These are phyloP conservation scores for Spizaetus ornatus DNA, from an alignment of 2,113 vertebrate genomes.

Conservation along the genomic window DNA sequence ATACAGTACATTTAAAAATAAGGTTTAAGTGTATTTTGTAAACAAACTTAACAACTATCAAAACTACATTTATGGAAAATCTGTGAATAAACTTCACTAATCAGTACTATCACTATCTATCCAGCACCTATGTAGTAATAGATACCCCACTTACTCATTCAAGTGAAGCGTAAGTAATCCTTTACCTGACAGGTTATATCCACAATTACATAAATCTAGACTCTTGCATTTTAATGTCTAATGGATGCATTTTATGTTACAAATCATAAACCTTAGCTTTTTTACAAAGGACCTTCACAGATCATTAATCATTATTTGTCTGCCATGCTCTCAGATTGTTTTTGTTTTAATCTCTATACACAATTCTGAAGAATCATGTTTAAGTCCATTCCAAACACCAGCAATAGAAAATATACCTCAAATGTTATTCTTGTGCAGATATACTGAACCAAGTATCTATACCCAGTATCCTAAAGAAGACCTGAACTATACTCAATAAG, in stretches of 20 bases:
- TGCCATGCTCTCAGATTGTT: neutral
- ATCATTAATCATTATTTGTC: neutral
- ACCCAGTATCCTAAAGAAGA: neutral
- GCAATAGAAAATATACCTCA: neutral
- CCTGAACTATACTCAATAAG: neutral
- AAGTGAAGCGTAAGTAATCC: neutral
- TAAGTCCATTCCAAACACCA: neutral
- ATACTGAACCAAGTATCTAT: neutral
- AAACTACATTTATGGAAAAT: neutral
- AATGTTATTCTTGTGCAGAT: neutral
- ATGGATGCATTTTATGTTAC: neutral
- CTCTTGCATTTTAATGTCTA: neutral
- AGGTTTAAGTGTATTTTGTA: neutral
- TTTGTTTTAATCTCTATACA: neutral
- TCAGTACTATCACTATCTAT: neutral
- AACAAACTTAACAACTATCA: neutral
- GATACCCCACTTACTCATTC: neutral
- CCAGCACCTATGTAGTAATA: neutral
- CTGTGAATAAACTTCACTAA: neutral
- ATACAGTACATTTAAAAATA: neutral
- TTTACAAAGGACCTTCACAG: neutral
- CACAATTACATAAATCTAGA: neutral
- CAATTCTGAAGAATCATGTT: neutral
- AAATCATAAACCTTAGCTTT: neutral
- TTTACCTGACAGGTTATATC: neutral